These are phyloP conservation scores for Xiphophorus couchianus DNA, from an alignment of 2,113 vertebrate genomes.

Conservation along the genomic window DNA sequence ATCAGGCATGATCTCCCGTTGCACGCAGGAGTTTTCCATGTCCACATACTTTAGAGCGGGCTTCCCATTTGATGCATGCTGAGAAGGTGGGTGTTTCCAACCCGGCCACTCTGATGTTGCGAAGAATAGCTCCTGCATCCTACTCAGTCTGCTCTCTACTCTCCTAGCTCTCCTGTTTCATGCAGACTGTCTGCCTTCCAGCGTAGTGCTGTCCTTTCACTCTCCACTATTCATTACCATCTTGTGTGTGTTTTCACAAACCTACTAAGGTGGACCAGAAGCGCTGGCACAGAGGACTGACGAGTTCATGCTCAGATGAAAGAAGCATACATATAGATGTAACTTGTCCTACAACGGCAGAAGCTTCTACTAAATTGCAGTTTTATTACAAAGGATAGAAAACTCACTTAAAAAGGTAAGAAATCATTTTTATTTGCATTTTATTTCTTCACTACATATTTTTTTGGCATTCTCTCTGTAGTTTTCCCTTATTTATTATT, in stretches of 20 bases:
- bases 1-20: constrained; percentile 37
- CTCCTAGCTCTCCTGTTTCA: constrained; percentile 61
- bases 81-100: constrained; percentile 73
- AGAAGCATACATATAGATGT: constrained; percentile 15
- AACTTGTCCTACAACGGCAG: constrained; percentile 7
- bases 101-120: constrained; percentile 60
- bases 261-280: constrained; percentile 49
- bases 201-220: constrained; percentile 53
- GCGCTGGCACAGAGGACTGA: constrained; percentile 3
- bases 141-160: constrained; percentile 71
- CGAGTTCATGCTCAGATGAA: constrained; percentile 27
- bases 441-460: neutral
- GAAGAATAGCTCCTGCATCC: constrained; percentile 61
- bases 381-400: constrained; percentile 50
- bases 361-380: constrained; percentile 15
- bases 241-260: constrained; percentile 52
- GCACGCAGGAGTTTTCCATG: constrained; percentile 10
- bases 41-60: constrained; percentile 39
- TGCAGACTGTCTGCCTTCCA: constrained; percentile 61
- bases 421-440: neutral
- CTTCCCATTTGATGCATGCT: constrained; percentile 48
- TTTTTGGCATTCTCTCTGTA: neutral
- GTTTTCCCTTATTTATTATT: neutral
- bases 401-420: constrained; percentile 67
- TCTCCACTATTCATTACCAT: constrained; percentile 44